Base-by-base conservation (phyloP, 2,797 vertebrate species). In the Hapalemur alaotrensis region DNA sequence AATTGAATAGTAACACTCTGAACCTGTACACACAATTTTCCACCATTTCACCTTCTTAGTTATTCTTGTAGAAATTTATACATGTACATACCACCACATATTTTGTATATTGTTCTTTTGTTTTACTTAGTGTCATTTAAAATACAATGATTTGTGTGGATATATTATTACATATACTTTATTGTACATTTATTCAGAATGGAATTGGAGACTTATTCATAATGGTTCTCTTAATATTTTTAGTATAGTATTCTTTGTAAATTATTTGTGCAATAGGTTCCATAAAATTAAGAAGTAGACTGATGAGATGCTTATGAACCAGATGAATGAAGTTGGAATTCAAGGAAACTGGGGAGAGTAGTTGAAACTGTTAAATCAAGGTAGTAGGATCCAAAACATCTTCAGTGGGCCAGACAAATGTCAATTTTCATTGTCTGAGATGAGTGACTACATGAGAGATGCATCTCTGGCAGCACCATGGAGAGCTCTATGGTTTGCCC, bases 401-500 rank as follows among this genome's bases (percentile, higher is more conserved):
- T 89, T 38, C 32, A 35, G 35, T 15, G 0, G 2, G 2, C 25
- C n/a, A 75, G 28, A 43, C 30, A 22, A 81, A 22, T 78, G n/a
- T 83, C 83, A 48, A 0, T 59, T 87, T 94, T 86, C 48, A 10
- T 30, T 63, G 22, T 73, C 41, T 54, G 38, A 65, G 9, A 28
- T 41, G 65, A 79, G 17, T 7, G 23, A 35, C 30, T 18, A 0
- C 4, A 14, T 23, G 3, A 82, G 2, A 2, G 1, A 2, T 7
- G 7, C 14, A 22, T 82, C 23, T 9, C 2, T 0, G 9, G 76
- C 96, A 96, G 93, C 41, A 97, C 97, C 92, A 93, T 52, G 95
- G 95, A 97, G 90, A 96, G 96, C 69, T 95, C 97, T 86, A 18
- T 0, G 14, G 8, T 32, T 76, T 63, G 5, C 14, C 32, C 63